Conservation (phyloP, 2,113 vertebrate species). For the Sinocyclocheilus rhinocerous region DNA sequence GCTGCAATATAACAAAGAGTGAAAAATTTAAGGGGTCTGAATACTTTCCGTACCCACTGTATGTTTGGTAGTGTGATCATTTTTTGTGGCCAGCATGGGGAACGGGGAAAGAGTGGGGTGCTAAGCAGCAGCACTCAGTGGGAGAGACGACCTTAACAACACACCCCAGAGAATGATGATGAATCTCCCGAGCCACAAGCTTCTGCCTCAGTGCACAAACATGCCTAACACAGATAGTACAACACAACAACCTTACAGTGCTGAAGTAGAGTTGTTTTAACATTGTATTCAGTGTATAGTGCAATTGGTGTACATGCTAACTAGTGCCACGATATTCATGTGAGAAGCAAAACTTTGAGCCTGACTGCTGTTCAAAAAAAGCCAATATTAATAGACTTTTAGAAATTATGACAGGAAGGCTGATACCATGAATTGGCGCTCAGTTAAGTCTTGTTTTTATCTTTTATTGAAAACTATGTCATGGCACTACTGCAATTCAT, state of each 20-base stretch:
- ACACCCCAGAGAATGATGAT: slow-evolving; percentile 62
- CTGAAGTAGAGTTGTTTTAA: background rate
- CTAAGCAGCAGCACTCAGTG: slow-evolving; percentile 73
- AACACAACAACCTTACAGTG: background rate
- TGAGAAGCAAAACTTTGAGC: background rate
- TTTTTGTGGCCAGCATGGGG: slow-evolving; percentile 42
- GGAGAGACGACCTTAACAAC: slow-evolving; percentile 63
- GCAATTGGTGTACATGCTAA: background rate
- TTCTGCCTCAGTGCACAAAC: slow-evolving; percentile 43
- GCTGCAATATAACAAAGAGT: too few species aligned
- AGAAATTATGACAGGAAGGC: background rate
- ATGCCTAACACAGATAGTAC: slow-evolving; percentile 10
- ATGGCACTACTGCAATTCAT: background rate
- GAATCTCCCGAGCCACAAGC: slow-evolving; percentile 47
- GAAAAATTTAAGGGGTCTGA: too few species aligned
- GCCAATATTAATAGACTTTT: background rate
- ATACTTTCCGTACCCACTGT: too few species aligned
- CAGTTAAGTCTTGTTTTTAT: background rate
- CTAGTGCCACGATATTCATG: background rate
- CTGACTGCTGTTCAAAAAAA: background rate
- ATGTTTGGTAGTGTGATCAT: background rate
- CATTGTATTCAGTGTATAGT: background rate
- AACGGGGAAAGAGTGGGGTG: slow-evolving; percentile 60
- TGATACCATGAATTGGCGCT: too few species aligned
- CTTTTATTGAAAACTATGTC: background rate